These are phyloP conservation scores for Tachysurus vachellii DNA, from an alignment of 2,113 vertebrate genomes.

Conservation along the genomic window DNA sequence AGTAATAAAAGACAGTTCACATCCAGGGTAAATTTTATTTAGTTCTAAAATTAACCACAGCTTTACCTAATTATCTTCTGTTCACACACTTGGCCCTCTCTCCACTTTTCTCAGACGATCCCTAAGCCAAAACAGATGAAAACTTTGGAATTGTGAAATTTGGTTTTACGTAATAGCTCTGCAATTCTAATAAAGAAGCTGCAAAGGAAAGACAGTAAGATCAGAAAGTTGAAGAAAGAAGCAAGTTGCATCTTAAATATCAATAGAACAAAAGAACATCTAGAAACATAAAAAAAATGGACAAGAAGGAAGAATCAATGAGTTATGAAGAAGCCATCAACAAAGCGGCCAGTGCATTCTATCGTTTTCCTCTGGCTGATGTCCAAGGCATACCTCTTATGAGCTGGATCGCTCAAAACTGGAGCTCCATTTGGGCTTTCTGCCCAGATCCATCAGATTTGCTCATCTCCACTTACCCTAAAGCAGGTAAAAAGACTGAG, in stretches of 20 bases:
- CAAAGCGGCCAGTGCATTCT: constrained; percentile 44
- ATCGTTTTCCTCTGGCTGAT: constrained; percentile 66
- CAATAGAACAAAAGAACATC: neutral
- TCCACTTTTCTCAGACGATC: constrained; percentile 51
- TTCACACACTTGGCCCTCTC: neutral
- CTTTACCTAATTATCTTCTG: constrained; percentile 35
- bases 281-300: neutral
- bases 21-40: neutral
- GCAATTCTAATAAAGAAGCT: constrained; percentile 5
- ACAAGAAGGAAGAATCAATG: constrained; percentile 35
- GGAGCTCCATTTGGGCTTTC: constrained; percentile 70
- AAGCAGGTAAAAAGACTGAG: constrained; percentile 66
- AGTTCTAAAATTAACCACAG: neutral
- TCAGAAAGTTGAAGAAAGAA: neutral
- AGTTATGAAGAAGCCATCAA: constrained; percentile 59
- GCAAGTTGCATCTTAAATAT: neutral
- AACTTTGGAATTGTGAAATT: constrained; percentile 49
- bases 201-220: neutral
- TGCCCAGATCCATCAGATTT: constrained; percentile 74
- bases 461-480: constrained; percentile 81
- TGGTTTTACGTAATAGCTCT: constrained; percentile 64
- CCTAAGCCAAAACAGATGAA: constrained; percentile 51
- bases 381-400: constrained; percentile 70
- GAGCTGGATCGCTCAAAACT: constrained; percentile 65
- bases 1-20: neutral